Evolutionary conservation across 1,140 invertebrate species (phyloP).

Genomic region (Berghia stephanieae): DNA sequence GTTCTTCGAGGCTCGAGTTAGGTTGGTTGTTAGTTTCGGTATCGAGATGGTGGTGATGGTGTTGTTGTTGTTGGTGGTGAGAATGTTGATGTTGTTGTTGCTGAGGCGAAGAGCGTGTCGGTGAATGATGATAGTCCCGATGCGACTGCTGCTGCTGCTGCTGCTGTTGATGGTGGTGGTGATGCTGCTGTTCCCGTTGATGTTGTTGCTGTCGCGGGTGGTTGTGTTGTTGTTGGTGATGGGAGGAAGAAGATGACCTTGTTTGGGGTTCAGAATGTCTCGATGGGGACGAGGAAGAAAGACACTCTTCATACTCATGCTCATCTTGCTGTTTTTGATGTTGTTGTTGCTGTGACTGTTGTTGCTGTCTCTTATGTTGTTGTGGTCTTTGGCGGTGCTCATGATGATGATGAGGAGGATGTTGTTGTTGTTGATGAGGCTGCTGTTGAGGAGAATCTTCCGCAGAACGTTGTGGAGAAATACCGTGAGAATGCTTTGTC

Average conservation of each 20-base stretch:
- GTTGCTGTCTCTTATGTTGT: slow-evolving; percentile 11
- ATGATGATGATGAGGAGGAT: slow-evolving; percentile 16
- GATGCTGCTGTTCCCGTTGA: slow-evolving; percentile 21
- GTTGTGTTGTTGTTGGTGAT: not conserved
- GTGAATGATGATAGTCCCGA: too few relatives aligned
- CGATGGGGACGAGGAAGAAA: too few relatives aligned
- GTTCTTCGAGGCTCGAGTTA: too few relatives aligned
- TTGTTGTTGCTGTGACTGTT: slow-evolving; percentile 33
- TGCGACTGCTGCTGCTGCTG: not conserved
- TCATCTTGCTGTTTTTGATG: too few relatives aligned
- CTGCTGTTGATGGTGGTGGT: not conserved
- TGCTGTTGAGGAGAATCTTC: too few relatives aligned
- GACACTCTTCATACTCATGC: too few relatives aligned
- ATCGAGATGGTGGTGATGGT: not conserved
- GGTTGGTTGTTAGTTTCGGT: too few relatives aligned
- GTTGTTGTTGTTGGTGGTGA: not conserved
- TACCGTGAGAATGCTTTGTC: too few relatives aligned
- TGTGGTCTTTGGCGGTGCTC: slow-evolving; percentile 5
- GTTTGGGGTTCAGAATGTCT: too few relatives aligned
- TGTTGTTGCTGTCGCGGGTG: slow-evolving; percentile 32
- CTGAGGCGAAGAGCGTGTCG: too few relatives aligned
- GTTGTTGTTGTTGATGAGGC: not conserved
- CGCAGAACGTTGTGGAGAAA: too few relatives aligned
- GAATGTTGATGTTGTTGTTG: not conserved
- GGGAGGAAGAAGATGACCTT: too few relatives aligned